Conservation (phyloP, 2,797 vertebrate genomes). For the Thunnus albacares region DNA sequence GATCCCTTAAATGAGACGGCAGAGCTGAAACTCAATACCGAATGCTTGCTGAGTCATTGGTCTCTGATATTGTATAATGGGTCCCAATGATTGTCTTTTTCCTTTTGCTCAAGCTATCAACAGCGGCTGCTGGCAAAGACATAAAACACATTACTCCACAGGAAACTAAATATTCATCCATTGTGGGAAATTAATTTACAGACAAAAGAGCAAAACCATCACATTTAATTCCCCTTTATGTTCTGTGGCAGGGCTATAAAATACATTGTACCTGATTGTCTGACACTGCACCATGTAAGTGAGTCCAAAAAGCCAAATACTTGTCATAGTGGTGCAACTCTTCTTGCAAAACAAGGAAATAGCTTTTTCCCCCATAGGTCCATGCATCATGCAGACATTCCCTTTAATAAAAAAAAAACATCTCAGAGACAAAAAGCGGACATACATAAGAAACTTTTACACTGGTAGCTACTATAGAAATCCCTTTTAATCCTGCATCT, state of each 20-base stretch:
- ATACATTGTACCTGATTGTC: constrained; percentile 65
- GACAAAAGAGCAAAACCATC: constrained; percentile 38
- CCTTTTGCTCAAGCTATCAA: constrained; percentile 45
- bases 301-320: constrained; percentile 22
- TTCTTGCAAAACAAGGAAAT: constrained; percentile 18
- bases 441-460: background rate
- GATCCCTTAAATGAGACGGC: constrained; percentile 37
- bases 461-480: background rate
- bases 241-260: constrained; percentile 39
- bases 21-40: constrained; percentile 48
- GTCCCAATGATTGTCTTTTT: constrained; percentile 71
- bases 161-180: constrained; percentile 53
- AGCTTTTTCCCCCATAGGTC: constrained; percentile 28
- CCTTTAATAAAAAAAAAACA: constrained; percentile 49
- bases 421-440: constrained; percentile 16
- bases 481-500: constrained; percentile 2
- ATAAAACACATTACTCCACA: constrained; percentile 53
- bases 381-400: constrained; percentile 77
- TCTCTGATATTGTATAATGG: constrained; percentile 46
- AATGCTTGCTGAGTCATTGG: constrained; percentile 56
- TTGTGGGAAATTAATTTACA: constrained; percentile 59
- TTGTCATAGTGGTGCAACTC: constrained; percentile 14
- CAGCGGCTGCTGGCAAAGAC: constrained; percentile 53
- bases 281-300: constrained; percentile 56
- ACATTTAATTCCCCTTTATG: constrained; percentile 35